Percentiles rank a stretch among this genome's conserved stretches.
These are phyloP conservation scores for Malurus cyaneus DNA, from an alignment of 2,113 vertebrate genomes.

Conservation along the genomic window DNA sequence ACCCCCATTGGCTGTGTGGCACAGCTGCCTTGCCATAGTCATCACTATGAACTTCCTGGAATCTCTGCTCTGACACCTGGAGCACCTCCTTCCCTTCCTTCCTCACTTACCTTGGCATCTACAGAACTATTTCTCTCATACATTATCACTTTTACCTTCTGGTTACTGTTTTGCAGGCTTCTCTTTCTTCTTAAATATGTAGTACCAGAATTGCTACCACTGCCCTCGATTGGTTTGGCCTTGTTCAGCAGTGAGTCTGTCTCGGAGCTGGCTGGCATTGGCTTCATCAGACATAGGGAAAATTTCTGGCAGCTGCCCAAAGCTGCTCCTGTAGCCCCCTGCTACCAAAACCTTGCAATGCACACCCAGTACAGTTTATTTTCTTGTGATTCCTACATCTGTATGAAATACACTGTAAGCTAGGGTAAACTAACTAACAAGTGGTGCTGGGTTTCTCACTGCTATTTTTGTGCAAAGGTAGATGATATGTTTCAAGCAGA, in stretches of 20 bases:
- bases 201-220: neutral
- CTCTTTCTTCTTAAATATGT: neutral
- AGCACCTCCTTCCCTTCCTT: neutral
- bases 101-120: neutral
- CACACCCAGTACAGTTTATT: neutral
- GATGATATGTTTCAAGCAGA: neutral
- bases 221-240: neutral
- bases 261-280: neutral
- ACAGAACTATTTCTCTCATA: neutral
- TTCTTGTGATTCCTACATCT: neutral
- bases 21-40: neutral
- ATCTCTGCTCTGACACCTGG: neutral
- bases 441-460: neutral
- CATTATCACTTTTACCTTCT: neutral
- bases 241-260: neutral
- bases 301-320: neutral
- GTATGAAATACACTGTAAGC: neutral
- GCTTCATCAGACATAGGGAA: fast-evolving
- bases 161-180: neutral
- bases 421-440: neutral
- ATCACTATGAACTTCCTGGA: neutral
- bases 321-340: neutral
- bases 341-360: neutral
- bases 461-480: neutral
- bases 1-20: no score